Evolutionary conservation across 2,113 vertebrate genomes (phyloP).

Genomic region (Oncorhynchus kisutch): DNA sequence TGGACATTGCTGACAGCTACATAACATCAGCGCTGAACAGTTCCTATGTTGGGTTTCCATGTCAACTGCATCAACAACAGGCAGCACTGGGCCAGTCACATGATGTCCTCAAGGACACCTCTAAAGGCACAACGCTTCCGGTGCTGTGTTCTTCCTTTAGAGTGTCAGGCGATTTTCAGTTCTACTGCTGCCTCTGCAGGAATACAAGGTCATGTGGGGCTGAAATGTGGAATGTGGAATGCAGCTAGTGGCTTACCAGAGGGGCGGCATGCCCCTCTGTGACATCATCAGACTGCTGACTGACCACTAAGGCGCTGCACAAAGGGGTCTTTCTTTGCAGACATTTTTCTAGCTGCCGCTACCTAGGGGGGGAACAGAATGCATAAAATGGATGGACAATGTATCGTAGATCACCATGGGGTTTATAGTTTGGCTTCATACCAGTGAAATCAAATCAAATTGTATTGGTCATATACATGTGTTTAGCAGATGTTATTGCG

Average conservation of each 20-base stretch:
- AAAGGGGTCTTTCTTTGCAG: conserved; percentile 42
- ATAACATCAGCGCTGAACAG: too few species aligned
- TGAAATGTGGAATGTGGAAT: conserved; percentile 45
- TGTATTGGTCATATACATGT: too few species aligned
- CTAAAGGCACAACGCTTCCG: conserved; percentile 26
- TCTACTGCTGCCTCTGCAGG: conserved; percentile 12
- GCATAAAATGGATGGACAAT: background rate
- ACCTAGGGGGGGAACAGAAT: conserved; percentile 12
- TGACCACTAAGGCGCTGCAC: conserved; percentile 28
- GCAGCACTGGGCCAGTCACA: conserved; percentile 14
- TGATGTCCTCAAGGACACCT: conserved; percentile 31
- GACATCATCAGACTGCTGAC: conserved; percentile 53
- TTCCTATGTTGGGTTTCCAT: background rate
- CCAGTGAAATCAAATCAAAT: background rate
- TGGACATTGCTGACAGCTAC: too few species aligned
- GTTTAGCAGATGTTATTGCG: too few species aligned
- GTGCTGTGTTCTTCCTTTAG: conserved; percentile 4
- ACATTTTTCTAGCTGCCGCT: background rate
- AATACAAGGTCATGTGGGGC: conserved; percentile 40
- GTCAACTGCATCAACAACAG: conserved; percentile 9
- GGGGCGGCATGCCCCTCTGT: conserved; percentile 31
- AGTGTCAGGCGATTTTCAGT: conserved; percentile 10
- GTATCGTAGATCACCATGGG: background rate
- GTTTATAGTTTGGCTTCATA: background rate
- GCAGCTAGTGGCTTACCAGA: conserved; percentile 24